Base-by-base conservation (phyloP, 2,113 vertebrate species). In the Galemys pyrenaicus region DNA sequence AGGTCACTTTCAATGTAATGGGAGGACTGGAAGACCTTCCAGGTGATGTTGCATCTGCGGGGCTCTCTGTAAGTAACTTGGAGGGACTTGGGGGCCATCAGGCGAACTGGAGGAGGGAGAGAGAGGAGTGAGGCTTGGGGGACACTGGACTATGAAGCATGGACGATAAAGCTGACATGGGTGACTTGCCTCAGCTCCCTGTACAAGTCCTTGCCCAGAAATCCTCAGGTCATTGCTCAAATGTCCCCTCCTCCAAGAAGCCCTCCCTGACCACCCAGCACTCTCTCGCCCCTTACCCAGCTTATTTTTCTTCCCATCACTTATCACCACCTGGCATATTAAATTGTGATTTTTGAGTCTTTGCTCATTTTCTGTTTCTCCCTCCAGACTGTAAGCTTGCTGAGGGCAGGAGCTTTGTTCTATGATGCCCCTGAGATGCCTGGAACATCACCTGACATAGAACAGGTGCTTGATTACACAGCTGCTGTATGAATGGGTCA, bases 21-120 rank as follows among this genome's bases (percentile, higher is more conserved):
- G 65, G 98, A 98, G 74, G 95, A 67, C 71, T 93, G 67, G n/a
- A 93, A 91, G 39, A 98, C 35, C 16, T n/a, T 90, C 98, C 98
- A 98, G 0, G 97, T 98, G 67, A 98, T 58, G 56, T 98, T 98
- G 89, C 96, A 98, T 1, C 19, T 92, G 35, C 71, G 93, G 26
- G 95, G 75, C 24, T 71, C 96, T 32, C 90, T 17, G 0, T 84
- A 82, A 81, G 79, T 2, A 9, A 98, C 44, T 5, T 62, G 96
- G 49, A 98, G 97, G 51, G 97, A 90, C 70, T 30, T 60, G 0
- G 98, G 98, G 32, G 98, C 95, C 56, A 96, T 67, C 83, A 98
- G 97, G 81, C 97, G 98, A 85, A 98, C 98, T 98, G 96, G 28
- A 95, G 94, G 79, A 17, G 30, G 56, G 86, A 87, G 30, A 87